These are phyloP conservation scores for Imbricaverruca yamaguchii DNA, from an alignment of 2,888 invertebrate genomes.

Conservation along the genomic window DNA sequence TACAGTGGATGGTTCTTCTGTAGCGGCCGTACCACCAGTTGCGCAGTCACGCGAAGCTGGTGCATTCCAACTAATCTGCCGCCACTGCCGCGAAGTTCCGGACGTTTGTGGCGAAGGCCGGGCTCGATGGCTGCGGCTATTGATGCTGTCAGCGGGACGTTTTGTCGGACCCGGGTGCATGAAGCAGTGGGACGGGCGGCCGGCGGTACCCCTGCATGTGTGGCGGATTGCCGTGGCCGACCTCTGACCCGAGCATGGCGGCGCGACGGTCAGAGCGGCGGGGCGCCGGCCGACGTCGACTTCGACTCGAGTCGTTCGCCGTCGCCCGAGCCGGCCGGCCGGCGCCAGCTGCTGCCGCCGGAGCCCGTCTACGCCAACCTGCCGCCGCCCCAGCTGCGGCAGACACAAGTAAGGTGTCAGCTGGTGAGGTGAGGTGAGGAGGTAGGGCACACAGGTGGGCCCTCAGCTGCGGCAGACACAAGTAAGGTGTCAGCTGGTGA, in stretches of 20 bases:
- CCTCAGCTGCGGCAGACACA: not conserved
- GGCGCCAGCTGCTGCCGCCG: not conserved
- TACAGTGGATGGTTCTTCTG: no score
- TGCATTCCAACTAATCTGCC: no score
- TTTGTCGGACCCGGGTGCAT: not conserved
- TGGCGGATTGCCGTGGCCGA: not conserved
- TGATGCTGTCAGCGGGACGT: no score
- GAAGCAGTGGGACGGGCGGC: not conserved
- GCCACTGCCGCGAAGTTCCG: no score
- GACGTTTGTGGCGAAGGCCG: not conserved
- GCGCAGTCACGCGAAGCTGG: no score
- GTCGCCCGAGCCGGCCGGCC: constrained; percentile 1
- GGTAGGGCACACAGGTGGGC: no score
- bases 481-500: no score
- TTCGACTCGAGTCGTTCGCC: not conserved
- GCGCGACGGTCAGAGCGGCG: not conserved
- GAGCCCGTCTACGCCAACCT: constrained; percentile 20
- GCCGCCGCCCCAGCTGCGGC: not conserved
- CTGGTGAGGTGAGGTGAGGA: no score
- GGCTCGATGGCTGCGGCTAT: not conserved
- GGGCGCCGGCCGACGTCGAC: not conserved
- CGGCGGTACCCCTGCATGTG: not conserved
- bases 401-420: no score
- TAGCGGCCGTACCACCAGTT: no score
- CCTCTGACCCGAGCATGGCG: not conserved